Conservation (phyloP, 2,888 invertebrate genomes). For the Liopterus haemorrhoidalis region DNA sequence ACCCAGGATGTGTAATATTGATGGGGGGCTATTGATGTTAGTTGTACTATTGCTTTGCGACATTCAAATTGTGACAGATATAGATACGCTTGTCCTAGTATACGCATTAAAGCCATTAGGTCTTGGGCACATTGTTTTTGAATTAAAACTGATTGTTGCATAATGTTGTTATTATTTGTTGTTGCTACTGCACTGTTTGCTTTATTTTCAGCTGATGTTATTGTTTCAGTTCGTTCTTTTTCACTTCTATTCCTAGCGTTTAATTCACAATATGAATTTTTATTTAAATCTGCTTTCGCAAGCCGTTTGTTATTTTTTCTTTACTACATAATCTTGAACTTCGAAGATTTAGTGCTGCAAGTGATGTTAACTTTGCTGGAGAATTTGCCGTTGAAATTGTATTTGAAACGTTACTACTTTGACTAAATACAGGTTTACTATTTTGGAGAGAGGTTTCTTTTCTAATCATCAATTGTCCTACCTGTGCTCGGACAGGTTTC, state of each 20-base stretch:
- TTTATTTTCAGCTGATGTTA: slow-evolving; percentile 54
- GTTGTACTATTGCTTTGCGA: slow-evolving; percentile 71
- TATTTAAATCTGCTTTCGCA: slow-evolving; percentile 64
- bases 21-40: slow-evolving; percentile 73
- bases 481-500: slow-evolving; percentile 53
- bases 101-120: slow-evolving; percentile 70
- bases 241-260: slow-evolving; percentile 67
- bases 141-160: slow-evolving; percentile 42
- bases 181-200: slow-evolving; percentile 45
- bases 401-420: slow-evolving; percentile 56
- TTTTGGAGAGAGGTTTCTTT: slow-evolving; percentile 58
- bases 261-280: slow-evolving; percentile 66
- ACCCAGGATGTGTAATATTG: slow-evolving; percentile 90
- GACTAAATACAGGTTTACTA: slow-evolving; percentile 62
- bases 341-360: slow-evolving; percentile 66
- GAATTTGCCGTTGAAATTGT: slow-evolving; percentile 44
- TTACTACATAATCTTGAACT: slow-evolving; percentile 81
- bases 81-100: slow-evolving; percentile 78
- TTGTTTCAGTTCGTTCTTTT: slow-evolving; percentile 58
- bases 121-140: slow-evolving; percentile 62
- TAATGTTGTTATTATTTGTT: slow-evolving; percentile 44
- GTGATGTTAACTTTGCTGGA: slow-evolving; percentile 38
- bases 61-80: slow-evolving; percentile 80
- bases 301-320: slow-evolving; percentile 82
- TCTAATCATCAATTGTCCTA: slow-evolving; percentile 46